These are phyloP conservation scores for Aegithalos caudatus DNA, from an alignment of 2,113 vertebrate species.

Conservation along the genomic window DNA sequence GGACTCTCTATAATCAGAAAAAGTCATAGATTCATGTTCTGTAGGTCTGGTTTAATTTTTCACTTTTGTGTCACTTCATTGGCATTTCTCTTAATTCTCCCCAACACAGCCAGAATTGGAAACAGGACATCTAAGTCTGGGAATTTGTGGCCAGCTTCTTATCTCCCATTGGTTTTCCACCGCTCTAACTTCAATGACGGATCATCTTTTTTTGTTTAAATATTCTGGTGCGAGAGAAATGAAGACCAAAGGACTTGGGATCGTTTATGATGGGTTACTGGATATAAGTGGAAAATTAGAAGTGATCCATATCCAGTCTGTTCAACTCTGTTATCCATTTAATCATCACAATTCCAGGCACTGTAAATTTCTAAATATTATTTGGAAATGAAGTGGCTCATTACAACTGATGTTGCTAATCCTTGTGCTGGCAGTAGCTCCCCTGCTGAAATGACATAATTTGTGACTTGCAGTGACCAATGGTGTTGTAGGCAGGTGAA, in stretches of 20 bases:
- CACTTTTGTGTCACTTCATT: slow-evolving; percentile 43
- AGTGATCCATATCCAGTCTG: background rate
- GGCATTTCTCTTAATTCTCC: slow-evolving; percentile 49
- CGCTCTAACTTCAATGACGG: background rate
- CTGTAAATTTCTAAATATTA: slow-evolving; percentile 18
- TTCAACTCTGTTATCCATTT: slow-evolving; percentile 19
- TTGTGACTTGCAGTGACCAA: slow-evolving; percentile 1
- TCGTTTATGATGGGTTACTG: slow-evolving; percentile 45
- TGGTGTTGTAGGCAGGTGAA: background rate
- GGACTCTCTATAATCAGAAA: slow-evolving; percentile 17
- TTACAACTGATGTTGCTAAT: slow-evolving; percentile 45
- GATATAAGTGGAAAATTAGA: slow-evolving; percentile 19
- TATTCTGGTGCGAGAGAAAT: slow-evolving; percentile 26
- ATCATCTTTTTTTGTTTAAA: slow-evolving; percentile 55
- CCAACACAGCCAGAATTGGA: slow-evolving; percentile 24
- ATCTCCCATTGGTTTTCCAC: slow-evolving; percentile 38
- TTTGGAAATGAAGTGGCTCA: slow-evolving; percentile 3
- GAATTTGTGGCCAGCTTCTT: slow-evolving; percentile 31
- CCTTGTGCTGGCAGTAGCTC: slow-evolving; percentile 28
- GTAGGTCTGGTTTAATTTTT: slow-evolving; percentile 41
- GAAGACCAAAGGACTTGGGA: slow-evolving; percentile 12
- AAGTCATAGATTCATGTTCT: background rate
- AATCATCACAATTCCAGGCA: background rate
- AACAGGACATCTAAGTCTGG: slow-evolving; percentile 39
- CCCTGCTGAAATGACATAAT: slow-evolving; percentile 4